Conservation (phyloP, 2,113 vertebrate genomes). For the Antigone vipio region DNA sequence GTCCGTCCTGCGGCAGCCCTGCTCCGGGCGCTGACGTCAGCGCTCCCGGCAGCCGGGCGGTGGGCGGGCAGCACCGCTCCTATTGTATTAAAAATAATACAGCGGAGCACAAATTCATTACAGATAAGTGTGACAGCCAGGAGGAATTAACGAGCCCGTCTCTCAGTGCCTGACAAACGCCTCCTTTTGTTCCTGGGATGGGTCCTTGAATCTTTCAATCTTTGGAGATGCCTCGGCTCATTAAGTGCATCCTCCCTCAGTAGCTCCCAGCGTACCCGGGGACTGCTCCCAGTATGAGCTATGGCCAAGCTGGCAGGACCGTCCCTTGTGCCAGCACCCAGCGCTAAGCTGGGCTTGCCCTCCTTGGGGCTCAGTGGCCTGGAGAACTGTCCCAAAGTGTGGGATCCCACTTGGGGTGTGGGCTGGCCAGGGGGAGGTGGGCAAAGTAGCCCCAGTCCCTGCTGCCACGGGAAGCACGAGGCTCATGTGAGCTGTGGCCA, state of each 20-base stretch:
- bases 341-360: neutral
- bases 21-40: constrained; percentile 39
- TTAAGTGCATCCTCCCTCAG: constrained; percentile 37
- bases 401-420: rapidly evolving
- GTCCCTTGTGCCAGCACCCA: neutral
- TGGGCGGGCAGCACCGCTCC: constrained; percentile 56
- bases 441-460: neutral
- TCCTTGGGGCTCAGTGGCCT: neutral
- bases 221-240: constrained; percentile 44
- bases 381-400: neutral
- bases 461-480: neutral
- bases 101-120: constrained; percentile 69
- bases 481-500: neutral
- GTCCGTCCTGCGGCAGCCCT: constrained; percentile 12
- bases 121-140: constrained; percentile 68
- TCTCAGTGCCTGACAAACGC: constrained; percentile 65
- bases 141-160: constrained; percentile 66
- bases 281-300: neutral
- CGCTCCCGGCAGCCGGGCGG: constrained; percentile 50
- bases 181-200: constrained; percentile 67
- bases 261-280: neutral
- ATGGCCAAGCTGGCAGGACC: neutral
- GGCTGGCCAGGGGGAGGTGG: neutral
- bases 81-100: constrained; percentile 73
- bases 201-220: constrained; percentile 58